phyloP scores from a whole-genome alignment of 2,113 vertebrate genomes.

The Epinephelus fuscoguttatus region DNA sequence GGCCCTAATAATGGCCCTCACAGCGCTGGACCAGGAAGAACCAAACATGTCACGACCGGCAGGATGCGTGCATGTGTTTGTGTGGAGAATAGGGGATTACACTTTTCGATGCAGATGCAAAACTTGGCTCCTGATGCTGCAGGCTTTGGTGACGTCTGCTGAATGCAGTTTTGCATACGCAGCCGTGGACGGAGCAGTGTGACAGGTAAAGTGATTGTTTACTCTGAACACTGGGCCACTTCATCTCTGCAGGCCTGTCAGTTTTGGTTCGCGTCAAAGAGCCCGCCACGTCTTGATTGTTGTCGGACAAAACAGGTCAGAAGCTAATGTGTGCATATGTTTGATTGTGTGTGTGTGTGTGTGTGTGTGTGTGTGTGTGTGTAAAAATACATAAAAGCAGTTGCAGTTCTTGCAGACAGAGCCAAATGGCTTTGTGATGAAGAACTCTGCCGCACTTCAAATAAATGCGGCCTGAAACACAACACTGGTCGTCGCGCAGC shows the following conservation, averaged over 20 bases:
- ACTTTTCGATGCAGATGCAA: slow-evolving; percentile 5
- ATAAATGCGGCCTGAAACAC: slow-evolving; percentile 24
- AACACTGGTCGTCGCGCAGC: slow-evolving; percentile 5
- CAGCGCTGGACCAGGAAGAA: slow-evolving; percentile 44
- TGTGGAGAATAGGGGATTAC: slow-evolving; percentile 11
- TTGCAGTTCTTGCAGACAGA: not conserved
- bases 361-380: no score
- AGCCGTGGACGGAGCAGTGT: not conserved
- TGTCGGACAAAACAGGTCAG: slow-evolving; percentile 54
- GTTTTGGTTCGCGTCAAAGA: slow-evolving; percentile 20
- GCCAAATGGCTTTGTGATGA: slow-evolving; percentile 8
- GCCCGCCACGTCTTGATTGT: not conserved
- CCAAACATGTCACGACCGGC: slow-evolving; percentile 44
- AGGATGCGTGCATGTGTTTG: slow-evolving; percentile 32
- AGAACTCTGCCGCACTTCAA: slow-evolving; percentile 28
- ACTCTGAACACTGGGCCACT: not conserved
- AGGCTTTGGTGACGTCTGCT: not conserved
- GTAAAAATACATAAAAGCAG: slow-evolving; percentile 21
- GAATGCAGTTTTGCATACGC: not conserved
- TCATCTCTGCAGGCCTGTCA: slow-evolving; percentile 32
- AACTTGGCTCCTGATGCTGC: not conserved
- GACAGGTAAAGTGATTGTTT: slow-evolving; percentile 33
- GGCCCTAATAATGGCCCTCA: slow-evolving; percentile 59
- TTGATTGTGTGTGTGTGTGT: not conserved
- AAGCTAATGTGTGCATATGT: slow-evolving; percentile 16